Percentiles rank a stretch among this genome's conserved stretches.
phyloP scores from a whole-genome alignment of 1,140 invertebrate species.

The Drosophila sucinea region DNA sequence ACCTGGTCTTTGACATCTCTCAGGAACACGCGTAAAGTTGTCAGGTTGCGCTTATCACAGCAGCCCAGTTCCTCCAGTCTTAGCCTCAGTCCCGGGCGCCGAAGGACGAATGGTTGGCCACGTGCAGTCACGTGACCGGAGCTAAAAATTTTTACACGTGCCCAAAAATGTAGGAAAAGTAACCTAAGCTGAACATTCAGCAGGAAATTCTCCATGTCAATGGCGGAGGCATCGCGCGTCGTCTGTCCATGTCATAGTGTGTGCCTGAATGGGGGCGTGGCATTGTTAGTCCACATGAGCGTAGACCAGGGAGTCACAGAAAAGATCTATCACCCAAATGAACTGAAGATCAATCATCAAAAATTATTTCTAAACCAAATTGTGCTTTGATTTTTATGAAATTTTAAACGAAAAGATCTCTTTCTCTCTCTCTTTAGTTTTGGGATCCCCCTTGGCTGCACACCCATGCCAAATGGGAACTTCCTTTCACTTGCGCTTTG shows the following conservation, averaged over 20 bases:
- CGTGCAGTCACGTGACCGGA: conserved; percentile 72
- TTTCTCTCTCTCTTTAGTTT: no score
- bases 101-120: conserved; percentile 27
- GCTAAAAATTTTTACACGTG: conserved; percentile 64
- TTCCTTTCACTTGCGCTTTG: neutral
- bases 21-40: conserved; percentile 54
- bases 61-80: conserved; percentile 36
- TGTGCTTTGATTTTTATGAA: no score
- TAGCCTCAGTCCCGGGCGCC: neutral
- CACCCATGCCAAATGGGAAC: neutral
- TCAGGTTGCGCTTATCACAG: conserved; percentile 74
- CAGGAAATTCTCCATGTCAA: conserved; percentile 4
- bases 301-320: neutral
- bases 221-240: neutral
- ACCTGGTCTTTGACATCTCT: conserved; percentile 72
- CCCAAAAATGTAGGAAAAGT: conserved; percentile 14
- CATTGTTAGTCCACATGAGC: conserved; percentile 11
- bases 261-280: conserved; percentile 50
- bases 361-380: no score
- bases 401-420: no score
- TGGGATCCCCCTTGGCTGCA: neutral
- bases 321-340: no score
- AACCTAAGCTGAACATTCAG: neutral
- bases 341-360: no score
- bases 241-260: conserved; percentile 9